These are phyloP conservation scores for Tapirus terrestris DNA, from an alignment of 2,113 vertebrate species.

Conservation along the genomic window DNA sequence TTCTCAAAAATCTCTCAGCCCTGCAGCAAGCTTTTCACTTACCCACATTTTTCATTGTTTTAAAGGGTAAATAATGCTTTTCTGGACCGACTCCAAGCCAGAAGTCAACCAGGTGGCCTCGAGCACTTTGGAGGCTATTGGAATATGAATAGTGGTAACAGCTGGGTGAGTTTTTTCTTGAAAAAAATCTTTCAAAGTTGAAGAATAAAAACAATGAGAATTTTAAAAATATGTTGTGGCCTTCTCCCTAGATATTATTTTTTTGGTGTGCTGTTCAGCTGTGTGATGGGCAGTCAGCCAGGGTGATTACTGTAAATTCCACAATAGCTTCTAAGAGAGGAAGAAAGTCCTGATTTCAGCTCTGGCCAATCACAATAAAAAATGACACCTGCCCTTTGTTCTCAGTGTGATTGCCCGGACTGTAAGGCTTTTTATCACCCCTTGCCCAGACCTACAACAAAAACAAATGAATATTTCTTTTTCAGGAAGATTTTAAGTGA, in stretches of 20 bases:
- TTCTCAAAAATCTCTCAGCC: conserved; percentile 64
- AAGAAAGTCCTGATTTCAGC: conserved; percentile 60
- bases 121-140: conserved; percentile 54
- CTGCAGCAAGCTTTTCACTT: conserved; percentile 59
- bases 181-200: conserved; percentile 67
- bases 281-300: conserved; percentile 58
- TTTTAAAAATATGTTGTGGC: conserved; percentile 47
- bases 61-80: conserved; percentile 92
- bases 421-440: conserved; percentile 24
- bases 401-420: conserved; percentile 28
- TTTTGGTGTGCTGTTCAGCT: conserved; percentile 44
- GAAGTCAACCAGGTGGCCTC: conserved; percentile 57
- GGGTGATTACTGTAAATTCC: conserved; percentile 72
- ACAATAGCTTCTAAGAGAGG: conserved; percentile 57
- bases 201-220: conserved; percentile 60
- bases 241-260: conserved; percentile 18
- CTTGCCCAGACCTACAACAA: conserved; percentile 54
- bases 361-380: conserved; percentile 55
- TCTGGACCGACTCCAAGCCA: conserved; percentile 88
- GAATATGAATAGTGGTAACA: conserved; percentile 60
- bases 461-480: conserved; percentile 45
- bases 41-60: conserved; percentile 76
- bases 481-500: conserved; percentile 47
- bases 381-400: conserved; percentile 75
- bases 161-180: conserved; percentile 76